A percentile compares a stretch with the other conserved stretches of the same genome.
Conservation (phyloP, 2,888 invertebrate species). For the Ecdyonurus torrentis region DNA sequence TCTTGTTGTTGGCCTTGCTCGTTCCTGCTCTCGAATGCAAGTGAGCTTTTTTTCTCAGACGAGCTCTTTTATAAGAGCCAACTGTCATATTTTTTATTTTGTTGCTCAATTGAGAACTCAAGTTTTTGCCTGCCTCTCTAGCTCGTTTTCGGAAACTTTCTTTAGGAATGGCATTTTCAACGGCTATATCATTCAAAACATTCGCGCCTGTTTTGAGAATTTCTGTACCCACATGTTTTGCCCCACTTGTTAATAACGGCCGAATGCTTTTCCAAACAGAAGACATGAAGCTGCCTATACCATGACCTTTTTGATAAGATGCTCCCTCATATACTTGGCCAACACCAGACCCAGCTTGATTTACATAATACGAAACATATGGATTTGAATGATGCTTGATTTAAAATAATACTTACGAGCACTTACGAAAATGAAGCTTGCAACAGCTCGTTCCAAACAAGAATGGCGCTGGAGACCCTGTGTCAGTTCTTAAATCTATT, state of each 20-base stretch:
- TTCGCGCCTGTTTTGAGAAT: slow-evolving; percentile 3
- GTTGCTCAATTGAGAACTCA: not conserved
- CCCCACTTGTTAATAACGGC: slow-evolving; percentile 10
- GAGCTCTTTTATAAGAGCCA: not conserved
- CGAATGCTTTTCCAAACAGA: not conserved
- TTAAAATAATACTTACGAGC: not conserved
- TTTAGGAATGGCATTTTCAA: not conserved
- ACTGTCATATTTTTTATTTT: not conserved
- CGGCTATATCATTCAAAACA: slow-evolving; percentile 1
- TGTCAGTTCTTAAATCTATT: not conserved
- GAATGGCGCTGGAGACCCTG: slow-evolving; percentile 4
- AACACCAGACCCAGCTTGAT: slow-evolving; percentile 3
- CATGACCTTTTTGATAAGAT: slow-evolving; percentile 2
- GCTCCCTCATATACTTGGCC: not conserved
- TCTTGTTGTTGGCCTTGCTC: not conserved
- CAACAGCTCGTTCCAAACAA: not conserved
- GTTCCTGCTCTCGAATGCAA: not conserved
- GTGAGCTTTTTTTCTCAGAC: not conserved
- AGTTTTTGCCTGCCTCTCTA: not conserved
- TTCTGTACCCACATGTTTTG: slow-evolving; percentile 9
- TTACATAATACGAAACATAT: not conserved
- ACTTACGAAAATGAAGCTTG: slow-evolving; percentile 2
- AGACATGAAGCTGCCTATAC: slow-evolving; percentile 2
- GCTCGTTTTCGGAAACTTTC: not conserved
- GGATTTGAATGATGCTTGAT: not conserved